Conservation (phyloP, 2,797 vertebrate genomes). For the Fistularia tabacaria region DNA sequence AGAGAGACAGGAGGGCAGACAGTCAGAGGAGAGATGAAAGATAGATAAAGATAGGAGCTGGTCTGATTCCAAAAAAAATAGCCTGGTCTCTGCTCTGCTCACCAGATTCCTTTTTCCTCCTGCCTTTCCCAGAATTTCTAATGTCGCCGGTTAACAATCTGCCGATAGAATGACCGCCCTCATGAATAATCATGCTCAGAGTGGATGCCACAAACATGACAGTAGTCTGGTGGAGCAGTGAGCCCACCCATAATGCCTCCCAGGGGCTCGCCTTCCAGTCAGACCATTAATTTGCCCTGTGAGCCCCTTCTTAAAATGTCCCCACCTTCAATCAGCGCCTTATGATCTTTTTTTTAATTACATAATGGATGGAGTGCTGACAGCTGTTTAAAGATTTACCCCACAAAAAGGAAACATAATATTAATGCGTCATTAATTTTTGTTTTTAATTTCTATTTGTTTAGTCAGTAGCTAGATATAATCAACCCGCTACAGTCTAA, state of each 20-base stretch:
- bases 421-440: too few relatives aligned
- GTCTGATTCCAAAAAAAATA: conserved; percentile 26
- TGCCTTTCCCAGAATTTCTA: conserved; percentile 54
- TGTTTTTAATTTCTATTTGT: too few relatives aligned
- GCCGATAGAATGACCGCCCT: conserved; percentile 61
- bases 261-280: conserved; percentile 38
- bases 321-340: conserved; percentile 45
- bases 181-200: conserved; percentile 66
- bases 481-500: too few relatives aligned
- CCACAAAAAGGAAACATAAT: too few relatives aligned
- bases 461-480: too few relatives aligned
- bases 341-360: conserved; percentile 65
- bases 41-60: conserved; percentile 61
- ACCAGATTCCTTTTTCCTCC: conserved; percentile 41
- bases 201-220: conserved; percentile 59
- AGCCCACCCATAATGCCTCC: conserved; percentile 33
- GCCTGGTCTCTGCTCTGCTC: conserved; percentile 34
- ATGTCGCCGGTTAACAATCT: conserved; percentile 67
- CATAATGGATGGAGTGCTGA: conserved; percentile 39
- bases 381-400: conserved; percentile 29
- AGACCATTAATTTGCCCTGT: conserved; percentile 34
- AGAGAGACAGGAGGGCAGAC: conserved; percentile 51
- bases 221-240: conserved; percentile 31
- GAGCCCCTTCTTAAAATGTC: conserved; percentile 45
- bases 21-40: conserved; percentile 59